Conservation (phyloP, 2,113 vertebrate species). For the Crotalus tigris region DNA sequence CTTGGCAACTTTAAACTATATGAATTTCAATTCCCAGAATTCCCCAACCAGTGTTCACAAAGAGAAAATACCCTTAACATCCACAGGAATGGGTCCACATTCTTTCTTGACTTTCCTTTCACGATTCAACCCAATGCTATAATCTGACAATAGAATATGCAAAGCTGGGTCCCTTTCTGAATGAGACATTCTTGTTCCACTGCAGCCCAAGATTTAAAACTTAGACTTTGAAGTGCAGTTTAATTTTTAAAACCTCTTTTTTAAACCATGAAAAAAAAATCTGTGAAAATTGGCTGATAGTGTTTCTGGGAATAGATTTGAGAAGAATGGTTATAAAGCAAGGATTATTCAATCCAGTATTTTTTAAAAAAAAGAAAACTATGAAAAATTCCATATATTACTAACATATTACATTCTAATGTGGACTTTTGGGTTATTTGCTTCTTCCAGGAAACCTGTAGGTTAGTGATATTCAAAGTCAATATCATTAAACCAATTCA, state of each 20-base stretch:
- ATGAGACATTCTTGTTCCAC: neutral
- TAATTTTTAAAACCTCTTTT: neutral
- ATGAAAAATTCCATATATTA: neutral
- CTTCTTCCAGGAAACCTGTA: neutral
- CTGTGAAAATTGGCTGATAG: neutral
- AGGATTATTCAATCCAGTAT: neutral
- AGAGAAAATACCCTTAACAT: neutral
- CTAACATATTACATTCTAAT: neutral
- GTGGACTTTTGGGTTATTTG: neutral
- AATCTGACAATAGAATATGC: neutral
- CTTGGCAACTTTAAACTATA: neutral
- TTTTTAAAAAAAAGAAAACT: neutral
- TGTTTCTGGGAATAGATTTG: neutral
- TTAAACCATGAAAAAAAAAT: neutral
- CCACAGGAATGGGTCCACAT: neutral
- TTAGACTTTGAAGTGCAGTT: neutral
- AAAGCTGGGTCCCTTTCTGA: neutral
- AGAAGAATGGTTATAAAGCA: neutral
- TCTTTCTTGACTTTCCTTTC: neutral
- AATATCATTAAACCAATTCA: neutral
- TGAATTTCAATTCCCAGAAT: neutral
- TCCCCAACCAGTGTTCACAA: neutral
- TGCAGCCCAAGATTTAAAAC: accelerated
- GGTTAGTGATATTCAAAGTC: neutral
- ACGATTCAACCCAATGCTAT: neutral